A percentile compares a stretch with the other conserved stretches of the same genome.
phyloP scores from a whole-genome alignment of 1,140 invertebrate species.

The Eupeodes corollae region DNA sequence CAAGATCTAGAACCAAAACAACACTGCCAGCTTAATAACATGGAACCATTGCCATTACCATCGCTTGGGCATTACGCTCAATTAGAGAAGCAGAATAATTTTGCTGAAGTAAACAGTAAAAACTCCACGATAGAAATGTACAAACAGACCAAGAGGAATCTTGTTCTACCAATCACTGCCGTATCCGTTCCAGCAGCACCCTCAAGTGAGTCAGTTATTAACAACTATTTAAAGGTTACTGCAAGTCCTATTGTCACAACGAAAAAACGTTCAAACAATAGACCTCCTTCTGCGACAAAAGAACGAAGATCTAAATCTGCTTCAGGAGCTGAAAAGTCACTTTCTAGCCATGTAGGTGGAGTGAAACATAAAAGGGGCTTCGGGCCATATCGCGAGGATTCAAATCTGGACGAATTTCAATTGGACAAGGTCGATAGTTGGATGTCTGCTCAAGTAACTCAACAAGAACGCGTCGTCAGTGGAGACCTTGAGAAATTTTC shows the following conservation, averaged over 20 bases:
- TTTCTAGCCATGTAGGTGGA: constrained; percentile 7
- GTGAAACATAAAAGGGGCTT: constrained; percentile 26
- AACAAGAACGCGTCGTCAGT: constrained; percentile 8
- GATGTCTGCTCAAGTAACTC: constrained; percentile 23
- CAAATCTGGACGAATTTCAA: constrained; percentile 33
- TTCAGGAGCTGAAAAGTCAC: background rate
- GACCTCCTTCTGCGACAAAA: background rate
- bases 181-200: background rate
- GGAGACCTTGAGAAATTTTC: constrained; percentile 19
- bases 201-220: constrained; percentile 23
- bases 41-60: constrained; percentile 21
- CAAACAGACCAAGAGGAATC: constrained; percentile 12
- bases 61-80: constrained; percentile 14
- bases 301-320: constrained; percentile 6
- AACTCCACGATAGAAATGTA: background rate
- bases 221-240: constrained; percentile 25
- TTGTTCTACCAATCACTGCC: constrained; percentile 6
- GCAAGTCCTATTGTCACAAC: background rate
- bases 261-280: background rate
- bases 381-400: constrained; percentile 24
- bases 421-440: constrained; percentile 36
- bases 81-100: constrained; percentile 25
- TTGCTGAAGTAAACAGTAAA: constrained; percentile 21
- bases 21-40: constrained; percentile 13
- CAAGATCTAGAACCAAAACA: constrained; percentile 3